Conservation (phyloP, 2,797 vertebrate genomes). For the Rhyacichthys aspro region DNA sequence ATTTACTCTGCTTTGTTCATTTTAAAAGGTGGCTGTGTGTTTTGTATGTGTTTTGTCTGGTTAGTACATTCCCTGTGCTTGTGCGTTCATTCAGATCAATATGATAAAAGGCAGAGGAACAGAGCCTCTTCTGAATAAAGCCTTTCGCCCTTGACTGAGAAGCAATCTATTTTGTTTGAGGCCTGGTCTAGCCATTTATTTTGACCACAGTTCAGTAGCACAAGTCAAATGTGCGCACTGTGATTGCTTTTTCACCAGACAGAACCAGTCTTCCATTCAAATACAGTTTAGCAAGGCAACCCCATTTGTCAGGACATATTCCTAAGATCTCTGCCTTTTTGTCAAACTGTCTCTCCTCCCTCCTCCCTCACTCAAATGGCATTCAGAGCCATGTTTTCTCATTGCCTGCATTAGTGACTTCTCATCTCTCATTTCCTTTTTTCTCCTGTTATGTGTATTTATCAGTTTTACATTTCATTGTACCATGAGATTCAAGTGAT, state of each 20-base stretch:
- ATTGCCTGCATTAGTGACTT: background rate
- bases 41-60: background rate
- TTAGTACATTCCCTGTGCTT: background rate
- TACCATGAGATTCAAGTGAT: background rate
- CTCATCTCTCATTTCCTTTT: too few relatives aligned
- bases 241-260: slow-evolving; percentile 11
- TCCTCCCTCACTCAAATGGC: background rate
- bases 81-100: slow-evolving; percentile 1
- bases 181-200: background rate
- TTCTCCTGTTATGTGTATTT: background rate
- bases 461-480: background rate
- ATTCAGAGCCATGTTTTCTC: background rate
- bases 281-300: slow-evolving; percentile 11
- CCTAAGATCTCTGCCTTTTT: slow-evolving; percentile 20
- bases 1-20: background rate
- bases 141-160: background rate
- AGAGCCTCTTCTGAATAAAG: background rate
- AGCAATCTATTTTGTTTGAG: slow-evolving; percentile 4
- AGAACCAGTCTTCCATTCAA: slow-evolving; percentile 16
- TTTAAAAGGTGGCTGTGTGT: background rate
- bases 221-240: slow-evolving; percentile 14
- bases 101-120: background rate
- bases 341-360: background rate
- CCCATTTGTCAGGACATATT: slow-evolving; percentile 39
- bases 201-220: slow-evolving; percentile 3